These are phyloP conservation scores for Bellardia pandia DNA, from an alignment of 2,888 invertebrate genomes.

Conservation along the genomic window DNA sequence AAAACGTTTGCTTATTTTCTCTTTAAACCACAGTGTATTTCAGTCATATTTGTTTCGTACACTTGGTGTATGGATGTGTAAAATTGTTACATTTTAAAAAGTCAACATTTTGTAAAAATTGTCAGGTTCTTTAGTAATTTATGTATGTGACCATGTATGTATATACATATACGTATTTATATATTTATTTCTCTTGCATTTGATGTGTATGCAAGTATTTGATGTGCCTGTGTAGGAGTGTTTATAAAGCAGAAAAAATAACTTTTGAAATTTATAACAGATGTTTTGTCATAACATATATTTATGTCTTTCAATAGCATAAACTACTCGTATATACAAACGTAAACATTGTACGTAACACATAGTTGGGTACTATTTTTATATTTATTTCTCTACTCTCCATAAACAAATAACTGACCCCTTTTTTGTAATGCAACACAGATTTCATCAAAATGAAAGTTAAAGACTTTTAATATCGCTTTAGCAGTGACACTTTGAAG, in stretches of 20 bases:
- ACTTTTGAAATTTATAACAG: not conserved
- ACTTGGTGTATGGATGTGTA: not conserved
- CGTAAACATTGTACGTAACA: not conserved
- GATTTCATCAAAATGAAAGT: slow-evolving; percentile 9
- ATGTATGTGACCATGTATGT: not conserved
- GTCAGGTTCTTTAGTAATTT: not conserved
- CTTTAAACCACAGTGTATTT: not conserved
- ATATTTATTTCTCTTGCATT: too few species aligned
- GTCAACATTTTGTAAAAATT: slow-evolving; percentile 21
- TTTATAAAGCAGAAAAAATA: not conserved
- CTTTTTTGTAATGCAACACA: not conserved
- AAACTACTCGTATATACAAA: not conserved
- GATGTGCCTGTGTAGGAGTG: not conserved
- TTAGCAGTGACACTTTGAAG: slow-evolving; percentile 16
- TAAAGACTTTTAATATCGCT: not conserved
- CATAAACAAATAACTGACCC: slow-evolving; percentile 8
- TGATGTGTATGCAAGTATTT: not conserved
- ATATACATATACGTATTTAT: too few species aligned
- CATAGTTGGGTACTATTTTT: not conserved
- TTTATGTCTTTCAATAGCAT: not conserved
- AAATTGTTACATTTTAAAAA: slow-evolving; percentile 19
- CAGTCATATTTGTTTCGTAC: not conserved
- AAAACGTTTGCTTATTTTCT: not conserved
- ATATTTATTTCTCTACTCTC: not conserved
- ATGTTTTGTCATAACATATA: slow-evolving; percentile 2